A percentile compares a stretch with the other conserved stretches of the same genome.
These are phyloP conservation scores for Lutjanus campechanus DNA, from an alignment of 2,797 vertebrate genomes.

Conservation along the genomic window DNA sequence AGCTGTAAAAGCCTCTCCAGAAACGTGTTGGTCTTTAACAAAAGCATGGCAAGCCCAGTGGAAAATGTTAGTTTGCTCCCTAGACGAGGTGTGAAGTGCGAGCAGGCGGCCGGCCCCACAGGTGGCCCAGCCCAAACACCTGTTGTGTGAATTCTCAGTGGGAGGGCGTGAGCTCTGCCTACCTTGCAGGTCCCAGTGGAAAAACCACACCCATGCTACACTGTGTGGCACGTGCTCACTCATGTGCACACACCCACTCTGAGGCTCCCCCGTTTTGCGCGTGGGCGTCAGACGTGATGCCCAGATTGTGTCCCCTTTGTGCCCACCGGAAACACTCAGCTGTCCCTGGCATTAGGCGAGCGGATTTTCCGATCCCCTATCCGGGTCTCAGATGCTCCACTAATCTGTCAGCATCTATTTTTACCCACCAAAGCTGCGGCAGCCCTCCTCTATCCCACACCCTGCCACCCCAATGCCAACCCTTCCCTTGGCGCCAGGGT, in stretches of 20 bases:
- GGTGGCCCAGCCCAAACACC: slow-evolving; percentile 86
- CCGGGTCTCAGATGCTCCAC: slow-evolving; percentile 86
- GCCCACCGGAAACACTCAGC: slow-evolving; percentile 79
- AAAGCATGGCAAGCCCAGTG: slow-evolving; percentile 84
- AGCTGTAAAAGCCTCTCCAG: slow-evolving; percentile 78
- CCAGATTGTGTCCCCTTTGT: slow-evolving; percentile 82
- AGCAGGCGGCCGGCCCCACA: slow-evolving; percentile 85
- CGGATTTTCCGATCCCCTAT: slow-evolving; percentile 88
- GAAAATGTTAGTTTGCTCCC: slow-evolving; percentile 86
- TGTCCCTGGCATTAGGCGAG: slow-evolving; percentile 77
- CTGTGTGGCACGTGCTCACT: slow-evolving; percentile 59
- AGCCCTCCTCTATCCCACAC: slow-evolving; percentile 77
- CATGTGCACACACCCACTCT: slow-evolving; percentile 50
- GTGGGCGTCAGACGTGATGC: slow-evolving; percentile 80
- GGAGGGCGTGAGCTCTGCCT: slow-evolving; percentile 78
- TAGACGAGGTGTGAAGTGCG: slow-evolving; percentile 81
- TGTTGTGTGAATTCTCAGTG: slow-evolving; percentile 87
- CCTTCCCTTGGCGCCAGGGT: slow-evolving; percentile 69
- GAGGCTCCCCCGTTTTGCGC: slow-evolving; percentile 65
- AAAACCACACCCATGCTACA: slow-evolving; percentile 73
- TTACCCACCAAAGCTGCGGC: slow-evolving; percentile 80
- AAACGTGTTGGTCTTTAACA: slow-evolving; percentile 80
- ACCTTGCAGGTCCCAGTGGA: slow-evolving; percentile 73
- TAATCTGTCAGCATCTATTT: slow-evolving; percentile 87
- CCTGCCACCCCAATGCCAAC: slow-evolving; percentile 75